Evolutionary conservation across 2,888 invertebrate genomes (phyloP).

Genomic region (Caenorhabditis imperialis): DNA sequence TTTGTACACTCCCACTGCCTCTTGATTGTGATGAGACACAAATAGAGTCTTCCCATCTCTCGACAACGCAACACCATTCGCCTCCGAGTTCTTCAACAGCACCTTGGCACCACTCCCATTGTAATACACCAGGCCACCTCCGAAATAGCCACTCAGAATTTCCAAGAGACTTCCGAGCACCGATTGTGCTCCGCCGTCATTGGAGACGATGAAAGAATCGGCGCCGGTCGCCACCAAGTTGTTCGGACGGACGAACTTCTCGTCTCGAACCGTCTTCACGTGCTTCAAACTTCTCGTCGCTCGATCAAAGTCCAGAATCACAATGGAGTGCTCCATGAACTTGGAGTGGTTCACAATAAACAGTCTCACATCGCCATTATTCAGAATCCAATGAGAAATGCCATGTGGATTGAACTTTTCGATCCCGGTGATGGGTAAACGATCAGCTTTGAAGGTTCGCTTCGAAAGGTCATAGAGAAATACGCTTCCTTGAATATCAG

Average conservation of each 20-base stretch:
- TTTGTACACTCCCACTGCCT: slow-evolving; percentile 50
- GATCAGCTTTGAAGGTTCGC: slow-evolving; percentile 20
- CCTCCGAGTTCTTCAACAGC: no score
- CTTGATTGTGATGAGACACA: slow-evolving; percentile 55
- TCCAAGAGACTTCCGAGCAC: slow-evolving; percentile 54
- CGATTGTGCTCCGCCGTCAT: slow-evolving; percentile 63
- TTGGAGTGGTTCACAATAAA: slow-evolving; percentile 59
- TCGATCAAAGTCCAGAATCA: slow-evolving; percentile 59
- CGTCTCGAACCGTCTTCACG: slow-evolving; percentile 55
- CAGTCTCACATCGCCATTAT: slow-evolving; percentile 56
- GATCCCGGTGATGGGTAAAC: slow-evolving; percentile 18
- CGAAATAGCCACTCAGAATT: slow-evolving; percentile 41
- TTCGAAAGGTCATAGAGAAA: slow-evolving; percentile 61
- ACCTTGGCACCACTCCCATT: no score
- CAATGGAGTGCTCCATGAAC: slow-evolving; percentile 57
- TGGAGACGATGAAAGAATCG: slow-evolving; percentile 59
- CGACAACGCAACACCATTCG: slow-evolving; percentile 63
- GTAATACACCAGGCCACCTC: slow-evolving; percentile 58
- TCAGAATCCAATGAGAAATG: slow-evolving; percentile 53
- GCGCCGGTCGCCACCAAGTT: slow-evolving; percentile 59
- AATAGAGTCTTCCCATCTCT: slow-evolving; percentile 50
- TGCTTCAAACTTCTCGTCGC: slow-evolving; percentile 41
- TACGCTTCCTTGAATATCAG: slow-evolving; percentile 50
- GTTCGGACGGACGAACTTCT: slow-evolving; percentile 62
- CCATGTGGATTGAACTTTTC: slow-evolving; percentile 66